Evolutionary conservation across 2,797 vertebrate species (phyloP).

Genomic region (Falco peregrinus): DNA sequence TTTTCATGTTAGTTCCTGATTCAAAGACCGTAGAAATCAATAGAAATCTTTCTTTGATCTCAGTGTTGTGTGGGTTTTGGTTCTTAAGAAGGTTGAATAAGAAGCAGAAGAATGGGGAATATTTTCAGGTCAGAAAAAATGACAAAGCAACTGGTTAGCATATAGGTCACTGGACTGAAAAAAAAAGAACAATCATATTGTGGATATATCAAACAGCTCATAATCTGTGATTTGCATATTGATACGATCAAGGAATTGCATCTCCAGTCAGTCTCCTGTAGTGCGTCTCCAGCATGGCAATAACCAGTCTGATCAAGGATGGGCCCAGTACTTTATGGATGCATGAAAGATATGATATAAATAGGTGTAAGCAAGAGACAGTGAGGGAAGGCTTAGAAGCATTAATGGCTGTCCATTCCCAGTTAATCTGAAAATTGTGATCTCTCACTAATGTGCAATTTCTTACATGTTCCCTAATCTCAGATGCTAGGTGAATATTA

Average conservation of each 20-base stretch:
- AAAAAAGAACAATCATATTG: neutral
- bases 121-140: neutral
- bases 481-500: neutral
- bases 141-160: neutral
- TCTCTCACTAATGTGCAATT: neutral
- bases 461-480: neutral
- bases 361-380: neutral
- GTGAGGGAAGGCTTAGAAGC: neutral
- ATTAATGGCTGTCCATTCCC: neutral
- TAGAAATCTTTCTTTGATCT: neutral
- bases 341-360: neutral
- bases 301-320: neutral
- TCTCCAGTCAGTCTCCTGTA: neutral
- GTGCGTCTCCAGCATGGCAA: neutral
- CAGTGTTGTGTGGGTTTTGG: fast-evolving
- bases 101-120: neutral
- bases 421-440: neutral
- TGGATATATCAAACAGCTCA: neutral
- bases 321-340: neutral
- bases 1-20: neutral
- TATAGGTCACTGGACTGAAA: neutral
- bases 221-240: neutral
- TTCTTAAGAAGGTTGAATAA: neutral
- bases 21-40: neutral
- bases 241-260: neutral